phyloP scores from a whole-genome alignment of 1,140 invertebrate genomes.

The Brachystomella parvula region DNA sequence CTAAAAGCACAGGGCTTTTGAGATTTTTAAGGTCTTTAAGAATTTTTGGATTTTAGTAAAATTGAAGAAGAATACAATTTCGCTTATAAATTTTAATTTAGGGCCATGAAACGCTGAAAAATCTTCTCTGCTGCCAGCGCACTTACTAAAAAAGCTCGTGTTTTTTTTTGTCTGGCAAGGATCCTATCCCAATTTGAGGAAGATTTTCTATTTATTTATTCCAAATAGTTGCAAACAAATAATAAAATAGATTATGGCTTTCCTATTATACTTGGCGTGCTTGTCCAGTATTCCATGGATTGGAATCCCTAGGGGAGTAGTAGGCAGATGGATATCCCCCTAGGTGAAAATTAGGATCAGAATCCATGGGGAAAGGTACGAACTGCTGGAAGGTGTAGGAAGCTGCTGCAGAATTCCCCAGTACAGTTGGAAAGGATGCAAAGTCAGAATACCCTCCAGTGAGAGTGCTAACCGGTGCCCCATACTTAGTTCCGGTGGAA shows the following conservation, averaged over 20 bases:
- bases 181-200: background rate
- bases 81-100: too few relatives aligned
- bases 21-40: too few relatives aligned
- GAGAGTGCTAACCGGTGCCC: too few relatives aligned
- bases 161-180: background rate
- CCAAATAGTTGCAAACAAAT: background rate
- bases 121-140: too few relatives aligned
- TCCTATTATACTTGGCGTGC: background rate
- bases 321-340: background rate
- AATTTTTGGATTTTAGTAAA: too few relatives aligned
- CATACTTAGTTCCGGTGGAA: too few relatives aligned
- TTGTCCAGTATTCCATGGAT: background rate
- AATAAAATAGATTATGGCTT: background rate
- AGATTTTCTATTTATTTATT: background rate
- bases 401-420: background rate
- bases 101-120: too few relatives aligned
- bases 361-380: slow-evolving; percentile 1
- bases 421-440: too few relatives aligned
- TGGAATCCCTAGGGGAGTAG: background rate
- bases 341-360: background rate
- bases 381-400: background rate
- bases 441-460: too few relatives aligned
- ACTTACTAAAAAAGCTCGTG: too few relatives aligned
- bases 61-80: too few relatives aligned
- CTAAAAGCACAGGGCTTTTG: too few relatives aligned